A percentile compares a stretch with the other conserved stretches of the same genome.
Evolutionary conservation across 1,140 invertebrate species (phyloP).

Genomic region (Saccostrea cuccullata): DNA sequence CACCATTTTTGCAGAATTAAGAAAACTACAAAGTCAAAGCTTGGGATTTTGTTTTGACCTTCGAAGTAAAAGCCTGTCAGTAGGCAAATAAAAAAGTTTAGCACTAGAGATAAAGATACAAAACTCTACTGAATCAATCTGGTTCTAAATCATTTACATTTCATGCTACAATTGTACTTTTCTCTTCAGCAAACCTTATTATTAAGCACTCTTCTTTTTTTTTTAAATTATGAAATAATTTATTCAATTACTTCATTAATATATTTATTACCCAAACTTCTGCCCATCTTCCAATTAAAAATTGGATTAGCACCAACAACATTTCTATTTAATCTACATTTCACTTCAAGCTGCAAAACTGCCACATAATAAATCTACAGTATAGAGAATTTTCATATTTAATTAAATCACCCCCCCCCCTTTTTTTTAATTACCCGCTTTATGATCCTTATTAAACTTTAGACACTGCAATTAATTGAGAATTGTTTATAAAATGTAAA

Average conservation of each 20-base stretch:
- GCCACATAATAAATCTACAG: not conserved
- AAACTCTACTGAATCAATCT: not conserved
- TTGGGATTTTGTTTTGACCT: no score
- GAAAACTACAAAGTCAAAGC: no score
- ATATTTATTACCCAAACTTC: not conserved
- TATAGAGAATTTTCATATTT: no score
- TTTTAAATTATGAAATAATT: not conserved
- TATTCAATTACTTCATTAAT: not conserved
- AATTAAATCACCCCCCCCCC: no score
- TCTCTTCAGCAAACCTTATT: not conserved
- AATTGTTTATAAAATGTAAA: no score
- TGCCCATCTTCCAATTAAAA: not conserved
- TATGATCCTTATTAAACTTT: no score
- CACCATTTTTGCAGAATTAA: no score
- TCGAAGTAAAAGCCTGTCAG: no score
- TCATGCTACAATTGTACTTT: not conserved
- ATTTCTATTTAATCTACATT: not conserved
- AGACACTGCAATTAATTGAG: no score
- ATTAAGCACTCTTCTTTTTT: not conserved
- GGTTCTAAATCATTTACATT: slow-evolving; percentile 3
- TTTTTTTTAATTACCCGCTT: no score
- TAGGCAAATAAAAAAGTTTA: no score
- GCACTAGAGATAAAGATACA: not conserved
- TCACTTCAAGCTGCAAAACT: not conserved
- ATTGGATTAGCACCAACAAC: not conserved